Evolutionary conservation across 2,888 invertebrate species (phyloP).

Genomic region (Hypselothyrea guttata): DNA sequence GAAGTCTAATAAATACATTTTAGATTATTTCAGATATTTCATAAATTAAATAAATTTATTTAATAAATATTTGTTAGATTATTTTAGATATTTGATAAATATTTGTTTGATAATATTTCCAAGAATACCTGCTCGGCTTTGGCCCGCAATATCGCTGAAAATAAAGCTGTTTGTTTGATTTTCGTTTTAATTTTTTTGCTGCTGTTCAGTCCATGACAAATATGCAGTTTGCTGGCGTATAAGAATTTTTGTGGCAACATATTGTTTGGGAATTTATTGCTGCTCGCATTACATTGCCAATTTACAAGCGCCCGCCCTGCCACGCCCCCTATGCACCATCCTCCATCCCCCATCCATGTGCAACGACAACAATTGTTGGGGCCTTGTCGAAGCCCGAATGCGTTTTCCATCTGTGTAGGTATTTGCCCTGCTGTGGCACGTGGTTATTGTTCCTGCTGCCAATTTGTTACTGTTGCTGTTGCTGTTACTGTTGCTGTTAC

Average conservation of each 20-base stretch:
- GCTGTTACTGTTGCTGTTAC: no score
- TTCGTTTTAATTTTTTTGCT: no score
- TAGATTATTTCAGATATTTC: no score
- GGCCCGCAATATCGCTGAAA: no score
- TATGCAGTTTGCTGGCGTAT: slow-evolving; percentile 59
- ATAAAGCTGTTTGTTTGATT: no score
- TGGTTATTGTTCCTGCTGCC: slow-evolving; percentile 32
- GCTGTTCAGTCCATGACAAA: slow-evolving; percentile 45
- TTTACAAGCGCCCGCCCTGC: slow-evolving; percentile 49
- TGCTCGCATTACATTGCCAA: slow-evolving; percentile 51
- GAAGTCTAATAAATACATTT: no score
- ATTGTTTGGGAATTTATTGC: slow-evolving; percentile 55
- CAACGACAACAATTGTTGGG: slow-evolving; percentile 46
- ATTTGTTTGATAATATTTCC: no score
- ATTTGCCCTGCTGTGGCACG: neutral
- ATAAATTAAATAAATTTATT: no score
- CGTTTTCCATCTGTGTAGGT: slow-evolving; percentile 2
- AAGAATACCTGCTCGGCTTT: no score
- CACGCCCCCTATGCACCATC: no score
- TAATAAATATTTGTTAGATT: no score
- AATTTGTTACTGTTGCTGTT: slow-evolving; percentile 39
- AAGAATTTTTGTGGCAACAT: slow-evolving; percentile 53
- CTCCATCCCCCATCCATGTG: neutral
- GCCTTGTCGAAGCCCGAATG: slow-evolving; percentile 8
- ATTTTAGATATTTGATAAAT: no score